These are phyloP conservation scores for Drosophila persimilis DNA, from an alignment of 1,140 invertebrate species.

Conservation along the genomic window DNA sequence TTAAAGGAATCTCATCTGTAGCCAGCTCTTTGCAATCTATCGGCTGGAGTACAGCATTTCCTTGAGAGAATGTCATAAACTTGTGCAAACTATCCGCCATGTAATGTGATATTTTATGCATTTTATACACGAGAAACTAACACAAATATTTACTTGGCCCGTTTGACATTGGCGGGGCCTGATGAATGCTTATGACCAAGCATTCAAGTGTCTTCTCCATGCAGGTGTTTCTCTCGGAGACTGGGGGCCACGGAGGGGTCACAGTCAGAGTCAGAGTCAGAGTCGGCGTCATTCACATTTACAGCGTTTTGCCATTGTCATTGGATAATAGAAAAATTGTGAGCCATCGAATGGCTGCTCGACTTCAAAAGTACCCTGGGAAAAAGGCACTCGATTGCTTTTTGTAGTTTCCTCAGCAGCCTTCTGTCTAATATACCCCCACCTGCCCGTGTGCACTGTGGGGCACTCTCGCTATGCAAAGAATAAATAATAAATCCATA, in stretches of 20 bases:
- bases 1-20: too few relatives aligned
- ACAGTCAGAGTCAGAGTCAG: conserved; percentile 27
- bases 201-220: conserved; percentile 12
- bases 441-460: conserved; percentile 5
- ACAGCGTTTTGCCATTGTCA: conserved; percentile 59
- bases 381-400: too few relatives aligned
- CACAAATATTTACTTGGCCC: conserved; percentile 19
- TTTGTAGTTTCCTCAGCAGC: too few relatives aligned
- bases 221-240: conserved; percentile 37
- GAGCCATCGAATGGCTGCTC: background rate
- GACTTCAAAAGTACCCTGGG: conserved; percentile 1
- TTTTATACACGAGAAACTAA: conserved; percentile 18
- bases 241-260: conserved; percentile 36
- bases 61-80: conserved; percentile 4
- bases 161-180: conserved; percentile 39
- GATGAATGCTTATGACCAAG: conserved; percentile 31
- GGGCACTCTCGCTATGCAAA: conserved; percentile 16
- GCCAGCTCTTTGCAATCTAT: too few relatives aligned
- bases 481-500: conserved; percentile 51
- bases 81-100: background rate
- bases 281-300: conserved; percentile 49
- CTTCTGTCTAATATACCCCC: conserved; percentile 1
- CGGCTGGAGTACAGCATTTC: too few relatives aligned
- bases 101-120: conserved; percentile 8
- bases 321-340: conserved; percentile 58